phyloP scores from a whole-genome alignment of 2,113 vertebrate species.

The Melospiza melodia region DNA sequence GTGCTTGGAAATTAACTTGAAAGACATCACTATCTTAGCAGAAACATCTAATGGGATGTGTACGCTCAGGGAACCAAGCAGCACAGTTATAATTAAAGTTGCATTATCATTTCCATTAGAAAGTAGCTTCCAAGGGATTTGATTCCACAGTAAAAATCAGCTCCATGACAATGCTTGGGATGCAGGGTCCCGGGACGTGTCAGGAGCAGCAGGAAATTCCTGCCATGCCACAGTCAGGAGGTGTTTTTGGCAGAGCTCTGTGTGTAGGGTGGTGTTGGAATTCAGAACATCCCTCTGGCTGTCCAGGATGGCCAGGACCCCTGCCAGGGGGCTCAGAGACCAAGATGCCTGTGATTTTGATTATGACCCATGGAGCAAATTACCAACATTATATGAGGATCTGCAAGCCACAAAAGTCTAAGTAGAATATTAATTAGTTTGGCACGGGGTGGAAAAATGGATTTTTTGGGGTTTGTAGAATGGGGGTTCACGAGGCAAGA shows the following conservation, averaged over 20 bases:
- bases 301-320: too few species aligned
- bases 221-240: neutral
- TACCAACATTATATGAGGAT: too few species aligned
- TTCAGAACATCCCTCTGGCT: too few species aligned
- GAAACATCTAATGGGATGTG: slow-evolving; percentile 66
- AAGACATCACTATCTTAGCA: slow-evolving; percentile 44
- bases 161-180: neutral
- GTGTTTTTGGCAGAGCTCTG: neutral
- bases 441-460: too few species aligned
- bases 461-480: too few species aligned
- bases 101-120: slow-evolving; percentile 67
- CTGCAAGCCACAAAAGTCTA: too few species aligned
- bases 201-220: neutral
- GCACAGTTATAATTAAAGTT: slow-evolving; percentile 70
- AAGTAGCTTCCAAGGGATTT: slow-evolving; percentile 51
- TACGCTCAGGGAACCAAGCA: slow-evolving; percentile 45
- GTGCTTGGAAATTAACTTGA: slow-evolving; percentile 49
- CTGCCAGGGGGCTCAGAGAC: too few species aligned
- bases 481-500: too few species aligned
- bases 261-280: neutral
- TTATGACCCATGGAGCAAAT: too few species aligned
- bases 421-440: too few species aligned
- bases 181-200: neutral
- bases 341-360: too few species aligned
- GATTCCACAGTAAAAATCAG: slow-evolving; percentile 5